These are phyloP conservation scores for Pseudopipra pipra DNA, from an alignment of 2,113 vertebrate species.

Conservation along the genomic window DNA sequence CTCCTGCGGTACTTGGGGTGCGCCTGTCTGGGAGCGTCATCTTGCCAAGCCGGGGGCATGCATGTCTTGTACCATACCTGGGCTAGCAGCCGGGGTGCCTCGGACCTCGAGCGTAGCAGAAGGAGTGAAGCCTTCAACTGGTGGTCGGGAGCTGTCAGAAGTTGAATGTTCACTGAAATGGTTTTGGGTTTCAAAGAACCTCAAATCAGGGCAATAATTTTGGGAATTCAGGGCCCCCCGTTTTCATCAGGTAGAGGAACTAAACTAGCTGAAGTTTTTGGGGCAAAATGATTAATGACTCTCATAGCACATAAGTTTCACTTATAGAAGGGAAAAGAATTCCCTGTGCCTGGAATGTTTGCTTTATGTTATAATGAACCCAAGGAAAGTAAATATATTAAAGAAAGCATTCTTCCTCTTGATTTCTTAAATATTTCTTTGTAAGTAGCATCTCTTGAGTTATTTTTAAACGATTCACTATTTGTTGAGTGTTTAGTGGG, in stretches of 20 bases:
- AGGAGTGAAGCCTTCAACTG: not conserved
- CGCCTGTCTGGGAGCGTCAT: fast-evolving
- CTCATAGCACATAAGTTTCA: fast-evolving
- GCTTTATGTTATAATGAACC: not conserved
- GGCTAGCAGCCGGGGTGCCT: fast-evolving
- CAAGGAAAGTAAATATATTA: not conserved
- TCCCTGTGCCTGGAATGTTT: not conserved
- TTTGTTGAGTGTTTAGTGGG: not conserved
- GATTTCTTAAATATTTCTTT: not conserved
- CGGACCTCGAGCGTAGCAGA: fast-evolving
- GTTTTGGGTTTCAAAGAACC: not conserved
- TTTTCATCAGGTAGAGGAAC: not conserved
- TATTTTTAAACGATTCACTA: fast-evolving
- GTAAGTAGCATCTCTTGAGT: not conserved
- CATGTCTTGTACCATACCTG: fast-evolving
- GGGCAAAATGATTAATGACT: not conserved
- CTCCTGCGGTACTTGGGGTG: fast-evolving
- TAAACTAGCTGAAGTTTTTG: not conserved
- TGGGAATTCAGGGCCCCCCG: fast-evolving
- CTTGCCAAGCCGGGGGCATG: fast-evolving
- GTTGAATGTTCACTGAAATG: not conserved
- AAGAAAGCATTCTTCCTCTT: not conserved
- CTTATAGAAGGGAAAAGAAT: not conserved
- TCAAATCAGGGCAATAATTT: not conserved
- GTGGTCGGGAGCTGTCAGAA: not conserved